Evolutionary conservation across 1,140 invertebrate genomes (phyloP).

Genomic region (Ridgeia piscesae): DNA sequence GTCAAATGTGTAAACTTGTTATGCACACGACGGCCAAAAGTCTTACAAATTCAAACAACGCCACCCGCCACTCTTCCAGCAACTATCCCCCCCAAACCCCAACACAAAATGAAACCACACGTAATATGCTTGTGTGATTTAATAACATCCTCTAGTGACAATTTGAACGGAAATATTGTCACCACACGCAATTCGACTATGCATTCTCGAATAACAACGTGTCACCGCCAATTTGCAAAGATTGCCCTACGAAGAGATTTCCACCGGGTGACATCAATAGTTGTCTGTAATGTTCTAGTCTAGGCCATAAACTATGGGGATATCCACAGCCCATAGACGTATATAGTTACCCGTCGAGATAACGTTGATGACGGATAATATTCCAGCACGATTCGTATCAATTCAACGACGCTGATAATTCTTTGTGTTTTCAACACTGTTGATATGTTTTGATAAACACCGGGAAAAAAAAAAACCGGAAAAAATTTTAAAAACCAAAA

Average conservation of each 20-base stretch:
- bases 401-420: background rate
- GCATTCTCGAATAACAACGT: background rate
- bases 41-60: background rate
- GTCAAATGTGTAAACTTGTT: background rate
- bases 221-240: background rate
- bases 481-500: background rate
- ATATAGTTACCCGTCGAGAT: background rate
- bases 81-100: too few relatives aligned
- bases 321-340: background rate
- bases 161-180: background rate
- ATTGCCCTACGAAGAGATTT: background rate
- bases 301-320: background rate
- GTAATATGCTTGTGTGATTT: background rate
- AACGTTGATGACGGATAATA: background rate
- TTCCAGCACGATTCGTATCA: background rate
- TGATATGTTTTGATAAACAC: background rate
- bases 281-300: background rate
- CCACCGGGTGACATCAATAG: background rate
- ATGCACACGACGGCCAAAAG: background rate
- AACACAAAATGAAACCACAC: background rate
- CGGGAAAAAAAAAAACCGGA: background rate
- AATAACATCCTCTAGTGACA: background rate
- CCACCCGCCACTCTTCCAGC: too few relatives aligned
- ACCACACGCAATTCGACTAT: background rate
- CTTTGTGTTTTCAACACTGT: slow-evolving; percentile 1